Evolutionary conservation across 2,888 invertebrate species (phyloP), one percentile per base, ranked within the genome.

Genomic region (Odontocerum albicorne): DNA sequence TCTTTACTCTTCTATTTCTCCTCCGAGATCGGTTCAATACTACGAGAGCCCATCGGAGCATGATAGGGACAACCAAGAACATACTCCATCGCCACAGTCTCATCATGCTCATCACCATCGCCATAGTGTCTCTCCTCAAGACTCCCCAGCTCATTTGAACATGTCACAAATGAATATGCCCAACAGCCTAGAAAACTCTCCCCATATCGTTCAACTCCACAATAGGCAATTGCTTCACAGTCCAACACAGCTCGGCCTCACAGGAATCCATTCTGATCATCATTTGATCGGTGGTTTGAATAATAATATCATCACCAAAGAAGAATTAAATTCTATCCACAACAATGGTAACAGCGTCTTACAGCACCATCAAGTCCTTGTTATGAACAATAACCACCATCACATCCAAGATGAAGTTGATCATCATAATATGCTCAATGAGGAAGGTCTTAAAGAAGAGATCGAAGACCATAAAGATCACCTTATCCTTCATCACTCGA

Each of bases 401-500:
- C 50, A 52, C 31, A 62, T 71, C 50, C 72, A 72, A 27, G 72
- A 61, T 1, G 63, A 63, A 4, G 59, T 59, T 6, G 57, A 57
- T 3, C 63, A 61, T 16, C 57, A 44, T 32, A 27, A 21, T 4
- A 43, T 49, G 22, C 32, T 17, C 17, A 53, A 35, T n/a, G 59
- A 49, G 6, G 60, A 64, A 12, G 65, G 65, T 3, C 54, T 63
- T 38, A 62, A 61, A 62, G 67, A 70, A 10, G 64, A 68, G 55
- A 64, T 68, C 43, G 66, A 69, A 27, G 57, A 62, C n/a, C 58
- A 60, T 22, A 53, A 68, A 4, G 71, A 71, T 33, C 66, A 59
- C 20, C 59, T 54, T 20, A 45, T 44, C 22, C 60, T 66, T 57
- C 57, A 63, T 60, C 59, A 63, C 57, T 51, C 53, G 1, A 27